These are phyloP conservation scores for Dendrolimus punctatus DNA, from an alignment of 1,140 invertebrate species.

Conservation along the genomic window DNA sequence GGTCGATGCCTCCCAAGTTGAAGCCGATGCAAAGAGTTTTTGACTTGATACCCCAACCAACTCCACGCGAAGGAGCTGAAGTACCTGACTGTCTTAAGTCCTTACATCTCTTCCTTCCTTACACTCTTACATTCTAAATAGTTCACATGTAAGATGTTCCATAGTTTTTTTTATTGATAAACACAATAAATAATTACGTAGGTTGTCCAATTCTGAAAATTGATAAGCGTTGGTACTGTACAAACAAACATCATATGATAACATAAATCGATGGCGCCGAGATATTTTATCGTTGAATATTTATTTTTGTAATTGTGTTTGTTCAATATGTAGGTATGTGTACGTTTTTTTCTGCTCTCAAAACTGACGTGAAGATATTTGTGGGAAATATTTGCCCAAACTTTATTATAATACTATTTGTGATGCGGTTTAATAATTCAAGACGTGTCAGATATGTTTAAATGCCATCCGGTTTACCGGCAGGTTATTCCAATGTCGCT, in stretches of 20 bases:
- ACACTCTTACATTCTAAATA: too few species aligned
- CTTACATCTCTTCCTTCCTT: too few species aligned
- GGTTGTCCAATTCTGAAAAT: conserved; percentile 40
- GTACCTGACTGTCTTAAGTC: background rate
- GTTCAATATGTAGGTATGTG: background rate
- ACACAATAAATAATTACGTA: conserved; percentile 21
- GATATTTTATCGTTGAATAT: conserved; percentile 25
- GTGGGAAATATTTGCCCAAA: too few species aligned
- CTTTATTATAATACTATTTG: too few species aligned
- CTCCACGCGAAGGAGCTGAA: too few species aligned
- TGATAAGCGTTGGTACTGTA: conserved; percentile 28
- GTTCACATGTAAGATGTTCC: background rate
- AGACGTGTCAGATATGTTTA: too few species aligned
- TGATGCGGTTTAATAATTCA: too few species aligned
- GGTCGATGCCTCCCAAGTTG: too few species aligned
- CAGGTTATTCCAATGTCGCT: too few species aligned
- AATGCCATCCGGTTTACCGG: too few species aligned
- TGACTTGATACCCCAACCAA: too few species aligned
- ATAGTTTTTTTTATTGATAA: conserved; percentile 10
- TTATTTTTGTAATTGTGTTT: conserved; percentile 18
- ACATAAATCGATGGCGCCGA: conserved; percentile 38
- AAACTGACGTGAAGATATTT: background rate
- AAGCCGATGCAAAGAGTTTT: too few species aligned
- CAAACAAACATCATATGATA: conserved; percentile 42
- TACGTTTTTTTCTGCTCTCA: conserved; percentile 1